phyloP scores from a whole-genome alignment of 2,113 vertebrate genomes.

The Brachyistius frenatus region DNA sequence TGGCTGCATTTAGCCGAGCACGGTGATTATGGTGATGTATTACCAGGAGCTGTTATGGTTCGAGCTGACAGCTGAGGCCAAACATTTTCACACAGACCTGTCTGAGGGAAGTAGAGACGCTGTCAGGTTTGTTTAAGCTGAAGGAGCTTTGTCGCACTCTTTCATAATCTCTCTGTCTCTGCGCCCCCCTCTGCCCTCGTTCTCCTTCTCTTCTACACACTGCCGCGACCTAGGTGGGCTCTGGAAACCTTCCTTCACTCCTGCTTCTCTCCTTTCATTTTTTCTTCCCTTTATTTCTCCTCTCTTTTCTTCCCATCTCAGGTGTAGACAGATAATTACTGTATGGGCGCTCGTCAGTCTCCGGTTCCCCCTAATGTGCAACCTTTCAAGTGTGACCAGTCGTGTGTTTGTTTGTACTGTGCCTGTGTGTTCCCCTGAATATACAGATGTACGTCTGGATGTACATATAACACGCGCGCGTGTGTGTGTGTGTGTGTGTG shows the following conservation, averaged over 20 bases:
- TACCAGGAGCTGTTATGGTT: constrained; percentile 69
- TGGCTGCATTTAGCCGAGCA: constrained; percentile 48
- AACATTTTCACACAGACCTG: constrained; percentile 73
- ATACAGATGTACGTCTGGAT: not conserved
- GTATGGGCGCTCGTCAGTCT: constrained; percentile 68
- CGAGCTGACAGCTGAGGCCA: constrained; percentile 63
- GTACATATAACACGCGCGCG: not conserved
- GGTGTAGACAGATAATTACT: constrained; percentile 80
- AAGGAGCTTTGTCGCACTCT: constrained; percentile 48
- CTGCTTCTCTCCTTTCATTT: constrained; percentile 11
- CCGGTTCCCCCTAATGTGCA: constrained; percentile 63
- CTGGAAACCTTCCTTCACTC: constrained; percentile 37
- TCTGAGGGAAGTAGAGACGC: constrained; percentile 48
- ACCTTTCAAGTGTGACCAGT: constrained; percentile 73
- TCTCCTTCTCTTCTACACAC: not conserved
- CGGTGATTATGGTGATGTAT: constrained; percentile 72
- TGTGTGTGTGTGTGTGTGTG: not conserved
- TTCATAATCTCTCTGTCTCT: constrained; percentile 48
- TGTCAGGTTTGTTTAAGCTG: constrained; percentile 67
- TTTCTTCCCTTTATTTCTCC: constrained; percentile 1
- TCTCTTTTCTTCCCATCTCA: constrained; percentile 60
- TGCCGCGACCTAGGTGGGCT: constrained; percentile 78
- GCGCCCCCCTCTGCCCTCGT: constrained; percentile 10
- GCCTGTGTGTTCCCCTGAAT: not conserved
- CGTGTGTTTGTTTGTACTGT: constrained; percentile 44